Evolutionary conservation across 2,797 vertebrate species (phyloP), one percentile per base, ranked within the genome.

Genomic region (Fistularia tabacaria): DNA sequence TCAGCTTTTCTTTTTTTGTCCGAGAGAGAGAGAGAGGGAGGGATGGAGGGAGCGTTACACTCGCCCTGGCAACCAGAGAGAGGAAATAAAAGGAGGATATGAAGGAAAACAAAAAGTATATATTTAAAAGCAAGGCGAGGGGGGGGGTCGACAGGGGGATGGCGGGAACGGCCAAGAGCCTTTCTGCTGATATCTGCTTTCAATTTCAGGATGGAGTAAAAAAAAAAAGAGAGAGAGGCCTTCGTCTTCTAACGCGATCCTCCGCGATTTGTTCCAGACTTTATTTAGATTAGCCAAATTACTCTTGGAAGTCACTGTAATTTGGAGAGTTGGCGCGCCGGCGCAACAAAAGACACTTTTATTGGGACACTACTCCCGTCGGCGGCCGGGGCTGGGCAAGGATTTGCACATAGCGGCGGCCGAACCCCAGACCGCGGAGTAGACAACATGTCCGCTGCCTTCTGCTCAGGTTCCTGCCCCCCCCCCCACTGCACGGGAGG

Each of bases 321-420:
- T 58, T 69, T 54, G 40, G 66, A 59, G 50, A 8, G 14, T 10
- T 63, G 58, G 71, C 57, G 60, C 68, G 58, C 58, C 59, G 71
- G 52, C 1, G 40, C 66, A 75, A 75, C 69, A 78, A 78, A 77
- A 66, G 64, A 39, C 59, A 38, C 64, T 66, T 78, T 65, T 83
- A 71, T 76, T 80, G 57, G 66, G 68, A 76, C 54, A 58, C 50
- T 59, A 62, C 54, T 66, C 37, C 64, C 70, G 59, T 73, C 74
- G 71, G 64, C 70, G 72, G 56, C 72, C 58, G 49, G 54, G 74
- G 63, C 47, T 52, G 3, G 66, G 62, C 58, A 48, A 39, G 60
- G 49, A 44, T 49, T 52, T 25, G 62, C 62, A 64, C 42, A 57
- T 57, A 69, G 36, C 41, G 54, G 44, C 36, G 64, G 25, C 25